phyloP scores from a whole-genome alignment of 2,113 vertebrate species.

The Larimichthys polyactis region DNA sequence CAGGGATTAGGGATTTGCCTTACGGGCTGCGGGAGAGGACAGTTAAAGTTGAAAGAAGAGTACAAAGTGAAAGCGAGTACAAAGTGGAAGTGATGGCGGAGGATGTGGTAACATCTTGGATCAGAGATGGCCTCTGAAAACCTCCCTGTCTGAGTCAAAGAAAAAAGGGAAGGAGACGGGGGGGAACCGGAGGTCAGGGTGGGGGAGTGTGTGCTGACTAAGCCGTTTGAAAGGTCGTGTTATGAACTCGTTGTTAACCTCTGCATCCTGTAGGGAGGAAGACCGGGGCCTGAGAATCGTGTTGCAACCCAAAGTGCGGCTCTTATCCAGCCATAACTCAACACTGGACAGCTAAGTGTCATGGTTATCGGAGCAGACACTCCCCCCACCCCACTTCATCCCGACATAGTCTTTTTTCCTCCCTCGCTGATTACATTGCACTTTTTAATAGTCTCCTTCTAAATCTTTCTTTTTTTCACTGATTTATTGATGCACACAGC shows the following conservation, averaged over 20 bases:
- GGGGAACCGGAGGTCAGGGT: constrained; percentile 53
- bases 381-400: constrained; percentile 17
- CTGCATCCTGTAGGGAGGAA: constrained; percentile 69
- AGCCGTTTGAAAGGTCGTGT: constrained; percentile 70
- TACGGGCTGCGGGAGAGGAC: constrained; percentile 19
- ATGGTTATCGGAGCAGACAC: constrained; percentile 36
- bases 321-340: constrained; percentile 72
- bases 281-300: constrained; percentile 69
- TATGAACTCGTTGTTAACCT: constrained; percentile 75
- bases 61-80: constrained; percentile 47
- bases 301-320: constrained; percentile 50
- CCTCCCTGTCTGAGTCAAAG: constrained; percentile 37
- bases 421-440: constrained; percentile 49
- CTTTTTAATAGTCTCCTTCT: constrained; percentile 30
- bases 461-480: not conserved
- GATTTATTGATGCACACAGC: constrained; percentile 16
- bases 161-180: constrained; percentile 51
- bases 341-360: constrained; percentile 61
- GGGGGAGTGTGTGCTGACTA: constrained; percentile 73
- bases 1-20: constrained; percentile 39
- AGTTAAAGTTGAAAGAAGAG: constrained; percentile 38
- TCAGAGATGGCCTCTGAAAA: constrained; percentile 53
- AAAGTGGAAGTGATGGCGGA: constrained; percentile 50
- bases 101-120: constrained; percentile 46
- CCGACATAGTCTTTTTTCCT: constrained; percentile 24